phyloP scores from a whole-genome alignment of 2,888 invertebrate genomes.

The Drosophila macrospina region DNA sequence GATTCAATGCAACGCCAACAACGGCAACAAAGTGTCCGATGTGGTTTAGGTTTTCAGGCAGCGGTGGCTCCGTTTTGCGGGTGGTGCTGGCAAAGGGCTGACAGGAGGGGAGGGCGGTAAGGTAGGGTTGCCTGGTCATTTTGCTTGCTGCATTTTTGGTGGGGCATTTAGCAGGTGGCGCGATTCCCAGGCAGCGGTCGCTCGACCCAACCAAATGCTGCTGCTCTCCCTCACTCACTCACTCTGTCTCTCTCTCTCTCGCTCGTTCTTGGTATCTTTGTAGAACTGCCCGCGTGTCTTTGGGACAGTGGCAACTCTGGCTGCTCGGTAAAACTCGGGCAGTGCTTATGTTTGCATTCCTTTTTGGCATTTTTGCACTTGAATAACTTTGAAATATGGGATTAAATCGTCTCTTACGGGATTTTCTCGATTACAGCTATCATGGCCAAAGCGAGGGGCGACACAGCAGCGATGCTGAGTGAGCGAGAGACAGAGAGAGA shows the following conservation, averaged over 20 bases:
- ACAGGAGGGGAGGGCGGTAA: background rate
- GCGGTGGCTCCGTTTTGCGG: slow-evolving; percentile 21
- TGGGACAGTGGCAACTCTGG: slow-evolving; percentile 43
- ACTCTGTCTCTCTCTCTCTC: background rate
- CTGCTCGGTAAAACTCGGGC: slow-evolving; percentile 48
- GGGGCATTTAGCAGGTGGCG: slow-evolving; percentile 61
- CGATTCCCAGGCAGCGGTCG: slow-evolving; percentile 59
- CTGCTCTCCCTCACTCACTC: background rate
- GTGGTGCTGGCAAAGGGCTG: background rate
- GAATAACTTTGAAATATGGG: slow-evolving; percentile 84
- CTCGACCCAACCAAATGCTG: background rate
- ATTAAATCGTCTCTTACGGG: slow-evolving; percentile 84
- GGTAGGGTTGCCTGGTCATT: slow-evolving; percentile 13
- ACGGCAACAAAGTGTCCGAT: slow-evolving; percentile 61
- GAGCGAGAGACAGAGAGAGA: background rate
- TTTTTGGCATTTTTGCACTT: slow-evolving; percentile 84
- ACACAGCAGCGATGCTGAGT: slow-evolving; percentile 6
- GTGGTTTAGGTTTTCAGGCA: slow-evolving; percentile 45
- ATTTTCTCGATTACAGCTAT: slow-evolving; percentile 83
- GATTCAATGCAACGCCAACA: slow-evolving; percentile 57
- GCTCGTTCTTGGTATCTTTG: background rate
- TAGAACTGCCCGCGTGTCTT: slow-evolving; percentile 37
- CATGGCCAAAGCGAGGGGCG: slow-evolving; percentile 53
- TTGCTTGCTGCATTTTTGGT: slow-evolving; percentile 48
- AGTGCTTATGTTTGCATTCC: slow-evolving; percentile 81